Conservation (phyloP, 2,113 vertebrate species). For the Silurus glanis region DNA sequence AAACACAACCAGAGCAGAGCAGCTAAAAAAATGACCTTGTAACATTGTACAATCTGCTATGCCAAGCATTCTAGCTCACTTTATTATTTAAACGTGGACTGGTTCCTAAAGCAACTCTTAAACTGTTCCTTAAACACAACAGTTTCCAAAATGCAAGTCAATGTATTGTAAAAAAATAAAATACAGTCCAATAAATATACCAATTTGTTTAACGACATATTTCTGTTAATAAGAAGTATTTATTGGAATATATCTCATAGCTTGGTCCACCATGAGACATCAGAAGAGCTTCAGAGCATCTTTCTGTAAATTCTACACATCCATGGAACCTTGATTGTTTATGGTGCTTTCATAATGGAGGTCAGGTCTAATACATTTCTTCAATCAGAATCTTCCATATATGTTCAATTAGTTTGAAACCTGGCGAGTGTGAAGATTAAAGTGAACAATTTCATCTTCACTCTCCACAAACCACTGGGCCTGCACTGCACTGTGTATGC, state of each 20-base stretch:
- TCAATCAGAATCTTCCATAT: neutral
- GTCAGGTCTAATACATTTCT: neutral
- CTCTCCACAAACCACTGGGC: neutral
- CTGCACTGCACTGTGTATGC: neutral
- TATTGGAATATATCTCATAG: no score
- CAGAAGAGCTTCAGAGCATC: neutral
- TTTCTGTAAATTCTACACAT: neutral
- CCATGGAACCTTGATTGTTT: neutral
- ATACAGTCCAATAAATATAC: neutral
- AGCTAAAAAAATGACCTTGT: conserved; percentile 24
- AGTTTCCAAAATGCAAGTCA: neutral
- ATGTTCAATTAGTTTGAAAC: neutral
- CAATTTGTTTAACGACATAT: no score
- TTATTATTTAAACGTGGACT: conserved; percentile 46
- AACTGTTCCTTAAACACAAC: neutral
- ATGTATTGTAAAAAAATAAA: neutral
- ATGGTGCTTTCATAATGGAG: neutral
- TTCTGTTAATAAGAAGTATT: no score
- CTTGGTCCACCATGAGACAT: neutral
- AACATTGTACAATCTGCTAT: conserved; percentile 54
- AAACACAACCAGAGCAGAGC: conserved; percentile 65
- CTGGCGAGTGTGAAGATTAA: neutral
- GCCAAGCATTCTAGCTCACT: conserved; percentile 55
- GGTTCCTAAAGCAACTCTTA: neutral
- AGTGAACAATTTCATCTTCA: neutral